These are phyloP conservation scores for Porites evermanni DNA, from an alignment of 92 coral and sea anemone species.

Conservation along the genomic window DNA sequence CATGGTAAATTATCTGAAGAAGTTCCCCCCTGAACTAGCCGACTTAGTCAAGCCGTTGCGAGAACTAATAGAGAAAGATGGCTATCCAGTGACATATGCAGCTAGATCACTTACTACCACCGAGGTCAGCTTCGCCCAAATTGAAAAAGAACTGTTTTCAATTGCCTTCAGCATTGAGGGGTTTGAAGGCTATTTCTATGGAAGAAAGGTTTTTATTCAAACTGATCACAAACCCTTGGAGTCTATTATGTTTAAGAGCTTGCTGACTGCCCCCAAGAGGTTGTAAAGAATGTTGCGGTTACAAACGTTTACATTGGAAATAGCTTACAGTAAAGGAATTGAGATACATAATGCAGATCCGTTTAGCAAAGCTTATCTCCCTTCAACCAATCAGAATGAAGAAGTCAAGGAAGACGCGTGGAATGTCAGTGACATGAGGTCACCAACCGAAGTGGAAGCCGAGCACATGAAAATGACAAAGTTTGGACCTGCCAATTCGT, in stretches of 20 bases:
- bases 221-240: constrained; percentile 57
- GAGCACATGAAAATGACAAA: constrained; percentile 43
- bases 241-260: constrained; percentile 40
- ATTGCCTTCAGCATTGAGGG: constrained; percentile 1
- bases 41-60: constrained; percentile 53
- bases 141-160: too few species aligned
- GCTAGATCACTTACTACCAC: too few species aligned
- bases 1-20: constrained; percentile 63
- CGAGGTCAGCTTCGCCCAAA: too few species aligned
- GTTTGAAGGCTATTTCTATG: constrained; percentile 29
- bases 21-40: constrained; percentile 58
- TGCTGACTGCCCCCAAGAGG: constrained; percentile 55
- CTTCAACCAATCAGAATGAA: background rate
- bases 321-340: constrained; percentile 12
- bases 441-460: constrained; percentile 41
- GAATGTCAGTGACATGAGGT: constrained; percentile 2
- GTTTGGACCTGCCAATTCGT: constrained; percentile 17
- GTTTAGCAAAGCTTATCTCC: constrained; percentile 17
- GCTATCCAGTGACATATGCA: too few species aligned
- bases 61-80: constrained; percentile 61
- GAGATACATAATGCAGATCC: constrained; percentile 28
- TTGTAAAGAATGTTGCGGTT: constrained; percentile 52
- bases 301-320: constrained; percentile 44
- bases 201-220: constrained; percentile 14
- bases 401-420: background rate